A percentile compares a stretch with the other conserved stretches of the same genome.
These are phyloP conservation scores for Griposia aprilina DNA, from an alignment of 2,888 invertebrate species.

Conservation along the genomic window DNA sequence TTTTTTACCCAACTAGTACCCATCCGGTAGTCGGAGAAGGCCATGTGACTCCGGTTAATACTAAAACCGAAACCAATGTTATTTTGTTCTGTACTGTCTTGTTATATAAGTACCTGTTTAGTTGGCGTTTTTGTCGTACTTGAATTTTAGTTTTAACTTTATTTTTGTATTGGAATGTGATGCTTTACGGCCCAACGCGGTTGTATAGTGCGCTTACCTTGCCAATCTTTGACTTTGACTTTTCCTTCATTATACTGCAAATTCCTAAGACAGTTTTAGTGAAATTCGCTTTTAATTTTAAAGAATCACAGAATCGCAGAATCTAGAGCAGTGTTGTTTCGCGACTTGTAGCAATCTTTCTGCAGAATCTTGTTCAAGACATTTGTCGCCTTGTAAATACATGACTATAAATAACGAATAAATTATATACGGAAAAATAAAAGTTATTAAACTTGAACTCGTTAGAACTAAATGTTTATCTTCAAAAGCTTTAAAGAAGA, in stretches of 20 bases:
- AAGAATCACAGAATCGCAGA: too few relatives aligned
- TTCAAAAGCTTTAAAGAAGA: background rate
- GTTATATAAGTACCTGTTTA: too few relatives aligned
- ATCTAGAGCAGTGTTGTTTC: too few relatives aligned
- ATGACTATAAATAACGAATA: background rate
- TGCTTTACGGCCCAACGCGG: background rate
- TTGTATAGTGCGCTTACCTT: background rate
- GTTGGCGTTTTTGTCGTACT: background rate
- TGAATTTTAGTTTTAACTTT: background rate
- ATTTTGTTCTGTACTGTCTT: too few relatives aligned
- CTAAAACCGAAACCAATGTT: too few relatives aligned
- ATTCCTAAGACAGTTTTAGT: background rate
- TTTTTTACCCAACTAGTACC: too few relatives aligned
- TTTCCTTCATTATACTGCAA: background rate
- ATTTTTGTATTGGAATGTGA: background rate
- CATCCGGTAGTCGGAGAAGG: too few relatives aligned
- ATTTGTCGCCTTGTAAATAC: background rate
- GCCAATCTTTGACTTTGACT: too few relatives aligned
- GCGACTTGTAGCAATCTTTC: background rate
- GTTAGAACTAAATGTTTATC: conserved; percentile 1
- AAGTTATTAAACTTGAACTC: background rate
- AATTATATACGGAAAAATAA: background rate
- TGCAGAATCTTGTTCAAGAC: background rate
- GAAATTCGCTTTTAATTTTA: too few relatives aligned
- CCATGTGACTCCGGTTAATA: too few relatives aligned